Conservation (phyloP, 2,113 vertebrate species). For the Psilopsiagon aymara region DNA sequence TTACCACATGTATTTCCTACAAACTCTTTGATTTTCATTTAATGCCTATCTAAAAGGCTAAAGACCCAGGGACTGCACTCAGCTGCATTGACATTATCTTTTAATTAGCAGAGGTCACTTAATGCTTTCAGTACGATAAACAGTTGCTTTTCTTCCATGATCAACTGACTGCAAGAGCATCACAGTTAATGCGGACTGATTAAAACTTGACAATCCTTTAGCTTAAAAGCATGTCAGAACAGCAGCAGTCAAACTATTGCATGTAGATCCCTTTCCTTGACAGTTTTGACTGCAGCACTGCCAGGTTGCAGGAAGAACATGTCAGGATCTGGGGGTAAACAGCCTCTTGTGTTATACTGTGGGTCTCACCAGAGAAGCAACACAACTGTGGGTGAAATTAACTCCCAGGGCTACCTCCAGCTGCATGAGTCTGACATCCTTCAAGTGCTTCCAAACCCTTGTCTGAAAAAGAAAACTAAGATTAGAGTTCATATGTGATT, state of each 20-base stretch:
- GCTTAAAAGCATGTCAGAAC: background rate
- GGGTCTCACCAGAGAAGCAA: background rate
- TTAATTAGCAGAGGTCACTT: slow-evolving; percentile 77
- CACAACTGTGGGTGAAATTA: background rate
- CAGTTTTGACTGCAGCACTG: background rate
- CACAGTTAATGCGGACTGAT: slow-evolving; percentile 37
- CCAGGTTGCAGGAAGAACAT: background rate
- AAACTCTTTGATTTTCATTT: slow-evolving; percentile 57
- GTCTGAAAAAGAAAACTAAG: background rate
- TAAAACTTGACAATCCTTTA: slow-evolving; percentile 43
- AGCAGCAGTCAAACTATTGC: slow-evolving; percentile 4
- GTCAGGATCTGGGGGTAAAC: background rate
- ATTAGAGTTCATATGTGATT: background rate
- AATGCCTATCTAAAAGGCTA: slow-evolving; percentile 63
- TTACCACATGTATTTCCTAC: slow-evolving; percentile 63
- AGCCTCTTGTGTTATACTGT: accelerated
- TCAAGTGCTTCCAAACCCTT: background rate
- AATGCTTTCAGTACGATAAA: slow-evolving; percentile 67
- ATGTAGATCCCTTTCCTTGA: background rate
- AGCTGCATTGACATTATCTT: slow-evolving; percentile 69
- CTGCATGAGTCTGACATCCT: background rate
- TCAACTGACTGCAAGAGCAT: slow-evolving; percentile 33
- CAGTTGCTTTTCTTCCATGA: slow-evolving; percentile 23
- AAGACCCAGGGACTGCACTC: slow-evolving; percentile 62
- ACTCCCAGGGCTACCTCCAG: background rate